Conservation (phyloP, 2,113 vertebrate genomes). For the Forbesichthys papilliferus region DNA sequence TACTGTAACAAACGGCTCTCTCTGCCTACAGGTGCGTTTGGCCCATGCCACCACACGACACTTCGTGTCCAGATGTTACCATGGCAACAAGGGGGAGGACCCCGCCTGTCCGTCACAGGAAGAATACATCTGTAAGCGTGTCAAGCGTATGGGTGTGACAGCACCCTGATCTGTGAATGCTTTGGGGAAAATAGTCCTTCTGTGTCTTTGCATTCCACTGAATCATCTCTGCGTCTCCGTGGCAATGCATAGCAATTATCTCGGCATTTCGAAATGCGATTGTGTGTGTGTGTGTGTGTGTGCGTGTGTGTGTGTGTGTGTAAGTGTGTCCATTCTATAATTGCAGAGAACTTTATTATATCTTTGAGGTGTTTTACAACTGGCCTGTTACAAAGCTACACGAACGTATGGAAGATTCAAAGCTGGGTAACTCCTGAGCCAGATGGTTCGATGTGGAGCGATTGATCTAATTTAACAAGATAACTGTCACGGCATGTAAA, state of each 20-base stretch:
- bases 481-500: not conserved
- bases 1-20: not conserved
- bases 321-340: conserved; percentile 6
- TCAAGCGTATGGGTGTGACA: conserved; percentile 9
- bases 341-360: conserved; percentile 16
- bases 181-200: conserved; percentile 3
- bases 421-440: not conserved
- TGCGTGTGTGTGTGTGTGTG: not conserved
- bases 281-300: conserved; percentile 8
- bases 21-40: not conserved
- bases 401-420: not conserved
- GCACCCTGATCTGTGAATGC: conserved; percentile 1
- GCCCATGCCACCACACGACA: conserved; percentile 9
- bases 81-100: conserved; percentile 1
- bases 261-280: conserved; percentile 16
- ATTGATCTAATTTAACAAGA: conserved; percentile 10
- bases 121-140: conserved; percentile 22
- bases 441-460: conserved; percentile 1
- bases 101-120: conserved; percentile 2
- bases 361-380: conserved; percentile 20
- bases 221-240: conserved; percentile 21
- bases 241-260: conserved; percentile 26
- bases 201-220: conserved; percentile 9
- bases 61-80: not conserved
- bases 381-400: conserved; percentile 3